Conservation (phyloP, 2,888 invertebrate genomes). For the Sthenelais limicola region DNA sequence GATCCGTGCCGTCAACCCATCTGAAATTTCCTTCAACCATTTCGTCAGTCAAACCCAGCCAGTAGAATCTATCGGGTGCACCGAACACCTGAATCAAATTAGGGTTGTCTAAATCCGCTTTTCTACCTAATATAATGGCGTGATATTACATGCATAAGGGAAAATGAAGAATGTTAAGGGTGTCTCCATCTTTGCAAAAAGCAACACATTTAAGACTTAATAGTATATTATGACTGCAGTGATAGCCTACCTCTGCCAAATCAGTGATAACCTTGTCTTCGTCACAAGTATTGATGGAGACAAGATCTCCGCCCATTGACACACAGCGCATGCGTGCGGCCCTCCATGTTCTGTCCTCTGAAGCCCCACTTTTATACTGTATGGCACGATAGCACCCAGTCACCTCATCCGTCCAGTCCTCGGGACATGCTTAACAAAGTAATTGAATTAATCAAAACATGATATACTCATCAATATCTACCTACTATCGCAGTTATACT, state of each 20-base stretch:
- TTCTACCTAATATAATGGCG: neutral
- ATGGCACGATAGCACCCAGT: conserved; percentile 36
- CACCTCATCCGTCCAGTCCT: conserved; percentile 12
- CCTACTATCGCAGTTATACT: neutral
- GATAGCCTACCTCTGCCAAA: neutral
- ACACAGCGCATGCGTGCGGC: conserved; percentile 28
- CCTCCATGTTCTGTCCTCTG: conserved; percentile 18
- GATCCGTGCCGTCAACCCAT: conserved; percentile 38
- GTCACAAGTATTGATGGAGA: conserved; percentile 23
- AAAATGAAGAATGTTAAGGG: neutral
- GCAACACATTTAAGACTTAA: neutral
- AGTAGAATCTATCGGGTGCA: conserved; percentile 20
- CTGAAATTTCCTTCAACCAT: conserved; percentile 31
- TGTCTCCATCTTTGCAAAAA: neutral
- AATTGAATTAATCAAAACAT: neutral
- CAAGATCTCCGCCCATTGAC: conserved; percentile 28
- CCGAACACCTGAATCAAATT: neutral
- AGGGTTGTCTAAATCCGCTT: no score
- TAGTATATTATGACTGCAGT: no score
- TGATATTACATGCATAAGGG: neutral
- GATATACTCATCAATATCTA: neutral
- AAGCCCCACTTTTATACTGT: neutral
- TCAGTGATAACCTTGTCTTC: conserved; percentile 21
- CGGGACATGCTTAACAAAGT: conserved; percentile 2
- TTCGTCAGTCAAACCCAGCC: conserved; percentile 42